Conservation (phyloP, 2,888 invertebrate genomes). For the Acanthacorydalis orientalis region DNA sequence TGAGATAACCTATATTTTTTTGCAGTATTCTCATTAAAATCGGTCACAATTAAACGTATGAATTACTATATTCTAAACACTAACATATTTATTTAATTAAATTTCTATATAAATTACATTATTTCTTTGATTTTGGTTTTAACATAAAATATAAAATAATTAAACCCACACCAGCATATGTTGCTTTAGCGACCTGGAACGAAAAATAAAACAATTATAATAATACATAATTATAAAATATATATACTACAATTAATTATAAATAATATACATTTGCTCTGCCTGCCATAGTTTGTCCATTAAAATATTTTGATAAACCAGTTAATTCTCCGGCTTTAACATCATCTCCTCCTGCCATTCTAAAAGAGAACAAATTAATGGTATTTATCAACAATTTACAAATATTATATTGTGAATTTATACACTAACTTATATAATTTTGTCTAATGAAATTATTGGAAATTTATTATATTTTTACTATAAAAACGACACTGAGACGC, state of each 20-base stretch:
- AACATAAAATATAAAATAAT: constrained; percentile 3
- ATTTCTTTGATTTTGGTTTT: constrained; percentile 5
- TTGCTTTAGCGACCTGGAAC: constrained; percentile 7
- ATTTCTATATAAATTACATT: not conserved
- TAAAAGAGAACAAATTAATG: not conserved
- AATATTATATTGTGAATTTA: too few relatives aligned
- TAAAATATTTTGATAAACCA: constrained; percentile 5
- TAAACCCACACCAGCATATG: constrained; percentile 4
- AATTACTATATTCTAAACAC: not conserved
- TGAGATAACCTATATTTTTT: not conserved
- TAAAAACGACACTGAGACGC: too few relatives aligned
- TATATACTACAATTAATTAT: not conserved
- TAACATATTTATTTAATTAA: not conserved
- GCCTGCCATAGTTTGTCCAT: constrained; percentile 4
- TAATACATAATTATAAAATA: not conserved
- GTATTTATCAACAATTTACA: too few relatives aligned
- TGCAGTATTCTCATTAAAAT: not conserved
- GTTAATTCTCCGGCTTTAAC: not conserved
- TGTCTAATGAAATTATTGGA: too few relatives aligned
- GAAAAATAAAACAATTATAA: constrained; percentile 1
- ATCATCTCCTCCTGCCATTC: constrained; percentile 5
- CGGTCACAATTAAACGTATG: not conserved
- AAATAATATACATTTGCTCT: constrained; percentile 4
- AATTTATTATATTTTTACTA: too few relatives aligned
- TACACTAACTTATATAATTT: too few relatives aligned